Conservation (phyloP, 2,113 vertebrate species). For the Hippocampus abdominalis region DNA sequence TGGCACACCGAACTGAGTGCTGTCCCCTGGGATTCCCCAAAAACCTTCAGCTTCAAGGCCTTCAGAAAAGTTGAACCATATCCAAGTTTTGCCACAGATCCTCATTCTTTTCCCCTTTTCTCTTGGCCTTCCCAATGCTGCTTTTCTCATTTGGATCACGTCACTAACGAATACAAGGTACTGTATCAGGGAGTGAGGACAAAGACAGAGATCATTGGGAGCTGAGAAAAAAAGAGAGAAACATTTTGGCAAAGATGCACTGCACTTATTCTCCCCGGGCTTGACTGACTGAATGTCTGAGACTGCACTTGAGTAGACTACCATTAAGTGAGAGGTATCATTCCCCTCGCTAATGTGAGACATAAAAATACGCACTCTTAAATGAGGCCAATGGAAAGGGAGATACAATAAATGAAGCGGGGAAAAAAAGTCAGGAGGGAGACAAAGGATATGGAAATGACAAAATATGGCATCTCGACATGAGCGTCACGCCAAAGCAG, state of each 20-base stretch:
- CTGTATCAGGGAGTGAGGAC: conserved; percentile 52
- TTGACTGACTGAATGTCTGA: conserved; percentile 77
- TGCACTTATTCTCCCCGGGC: conserved; percentile 67
- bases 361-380: conserved; percentile 65
- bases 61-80: conserved; percentile 57
- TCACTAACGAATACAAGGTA: conserved; percentile 46
- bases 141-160: conserved; percentile 69
- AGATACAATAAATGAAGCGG: conserved; percentile 50
- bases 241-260: conserved; percentile 48
- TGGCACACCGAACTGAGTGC: conserved; percentile 55
- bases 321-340: conserved; percentile 62
- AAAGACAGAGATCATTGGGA: conserved; percentile 50
- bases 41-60: conserved; percentile 57
- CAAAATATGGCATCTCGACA: conserved; percentile 51
- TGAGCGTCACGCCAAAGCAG: conserved; percentile 51
- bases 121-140: conserved; percentile 43
- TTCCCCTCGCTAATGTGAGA: conserved; percentile 56
- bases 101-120: conserved; percentile 40
- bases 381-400: conserved; percentile 64
- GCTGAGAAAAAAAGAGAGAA: conserved; percentile 47
- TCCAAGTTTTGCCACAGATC: conserved; percentile 64
- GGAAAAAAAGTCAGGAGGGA: conserved; percentile 33
- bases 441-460: conserved; percentile 25
- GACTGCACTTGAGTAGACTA: conserved; percentile 61
- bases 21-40: conserved; percentile 48